Evolutionary conservation across 2,888 invertebrate species (phyloP), one percentile per base, ranked within the genome.

Genomic region (Bellardia pandia): DNA sequence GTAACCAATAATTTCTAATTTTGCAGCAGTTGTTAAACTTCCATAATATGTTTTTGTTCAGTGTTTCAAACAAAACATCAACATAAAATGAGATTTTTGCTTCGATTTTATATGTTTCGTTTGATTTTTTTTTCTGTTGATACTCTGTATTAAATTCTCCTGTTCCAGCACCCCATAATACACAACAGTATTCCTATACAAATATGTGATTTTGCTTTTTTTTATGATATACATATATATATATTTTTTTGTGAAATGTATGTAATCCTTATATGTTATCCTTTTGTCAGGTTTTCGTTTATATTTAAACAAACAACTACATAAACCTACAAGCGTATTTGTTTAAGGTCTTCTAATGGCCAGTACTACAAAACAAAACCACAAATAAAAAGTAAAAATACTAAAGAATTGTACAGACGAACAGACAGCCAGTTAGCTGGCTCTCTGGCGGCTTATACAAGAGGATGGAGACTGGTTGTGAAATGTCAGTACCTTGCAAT

Each of bases 201-300:
- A 45, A 45, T 1, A 48, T 48, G 13, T 48, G 48, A 48, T 48
- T 48, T 48, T 48, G 14, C 14, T 48, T 48, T 14, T 60, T 60
- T 16, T 16, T 2, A 8, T 58, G 5, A 2, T 58, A 5, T 60
- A 58, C 13, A 3, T 60, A 3, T 14, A 14, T 48, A 3, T 14
- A 3, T 48, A n/a, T 13, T 48, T n/a, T 13, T 60, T 14, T 60
- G 33, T 60, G n/a, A 33, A 60, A 48, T 48, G 14, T 33, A 14
- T 30, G 56, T 77, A 77, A 77, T 77, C 77, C 77, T 53, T 53
- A n/a, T 23, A 42, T 77, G 77, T 68, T 77, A 66, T 66, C 77
- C 77, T 40, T 77, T 77, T 77, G 77, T 53, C 77, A 77, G 77
- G 77, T 77, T 77, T 60, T 66, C 60, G 33, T 60, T 60, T 60